Conservation (phyloP, 2,113 vertebrate genomes). For the Epinephelus lanceolatus region DNA sequence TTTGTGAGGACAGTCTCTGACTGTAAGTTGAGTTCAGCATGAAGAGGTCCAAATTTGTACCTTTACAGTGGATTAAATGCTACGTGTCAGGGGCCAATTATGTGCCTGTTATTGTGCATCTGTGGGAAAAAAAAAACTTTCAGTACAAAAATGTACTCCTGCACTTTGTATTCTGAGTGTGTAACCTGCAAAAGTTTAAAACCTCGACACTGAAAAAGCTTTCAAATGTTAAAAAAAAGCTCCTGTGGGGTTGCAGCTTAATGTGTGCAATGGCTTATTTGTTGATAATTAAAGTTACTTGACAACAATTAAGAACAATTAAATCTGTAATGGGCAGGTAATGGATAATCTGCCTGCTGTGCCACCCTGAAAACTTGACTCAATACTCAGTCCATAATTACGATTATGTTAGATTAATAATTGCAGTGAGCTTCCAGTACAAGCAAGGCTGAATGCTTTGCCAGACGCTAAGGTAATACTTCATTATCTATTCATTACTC, state of each 20-base stretch:
- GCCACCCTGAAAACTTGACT: conserved; percentile 64
- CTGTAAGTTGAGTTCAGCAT: not conserved
- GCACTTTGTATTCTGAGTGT: not conserved
- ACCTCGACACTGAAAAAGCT: not conserved
- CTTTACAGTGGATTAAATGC: not conserved
- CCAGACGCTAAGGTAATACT: conserved; percentile 50
- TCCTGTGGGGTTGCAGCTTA: conserved; percentile 31
- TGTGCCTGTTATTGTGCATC: not conserved
- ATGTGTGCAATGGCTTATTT: conserved; percentile 62
- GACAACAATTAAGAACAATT: conserved; percentile 74
- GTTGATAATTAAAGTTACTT: conserved; percentile 68
- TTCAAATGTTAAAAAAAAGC: conserved; percentile 1
- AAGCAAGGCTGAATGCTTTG: conserved; percentile 44
- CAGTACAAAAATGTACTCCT: not conserved
- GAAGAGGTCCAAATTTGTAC: not conserved
- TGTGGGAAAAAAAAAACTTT: not conserved
- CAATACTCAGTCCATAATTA: conserved; percentile 76
- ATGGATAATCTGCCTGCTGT: conserved; percentile 74
- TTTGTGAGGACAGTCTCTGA: not conserved
- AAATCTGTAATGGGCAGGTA: conserved; percentile 70
- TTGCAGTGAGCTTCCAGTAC: conserved; percentile 61
- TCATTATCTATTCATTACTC: conserved; percentile 74
- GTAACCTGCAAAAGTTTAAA: not conserved
- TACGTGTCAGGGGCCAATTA: not conserved
- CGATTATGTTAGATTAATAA: conserved; percentile 79